These are phyloP conservation scores for Graphium colonna DNA, from an alignment of 2,888 invertebrate genomes.

Conservation along the genomic window DNA sequence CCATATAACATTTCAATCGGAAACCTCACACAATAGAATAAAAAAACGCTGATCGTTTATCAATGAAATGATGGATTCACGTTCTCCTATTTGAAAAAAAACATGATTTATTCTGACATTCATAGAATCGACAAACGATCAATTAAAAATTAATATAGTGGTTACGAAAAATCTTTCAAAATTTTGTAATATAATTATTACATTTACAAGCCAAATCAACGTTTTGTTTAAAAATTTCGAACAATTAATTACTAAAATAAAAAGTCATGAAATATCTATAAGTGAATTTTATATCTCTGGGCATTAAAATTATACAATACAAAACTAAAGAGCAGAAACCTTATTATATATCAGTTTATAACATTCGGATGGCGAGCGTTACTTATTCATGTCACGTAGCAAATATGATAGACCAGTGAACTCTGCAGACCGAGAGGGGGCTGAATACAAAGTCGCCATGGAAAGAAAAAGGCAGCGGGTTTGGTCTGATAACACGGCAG, in stretches of 20 bases:
- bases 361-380: neutral
- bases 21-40: neutral
- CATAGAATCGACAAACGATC: too few species aligned
- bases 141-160: too few species aligned
- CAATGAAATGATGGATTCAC: constrained; percentile 10
- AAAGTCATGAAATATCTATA: too few species aligned
- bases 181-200: too few species aligned
- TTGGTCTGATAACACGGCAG: constrained; percentile 10
- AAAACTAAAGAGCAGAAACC: constrained; percentile 4
- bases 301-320: constrained; percentile 1
- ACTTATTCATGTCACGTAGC: constrained; percentile 19
- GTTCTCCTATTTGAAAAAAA: too few species aligned
- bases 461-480: constrained; percentile 2
- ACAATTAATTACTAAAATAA: too few species aligned
- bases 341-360: constrained; percentile 12
- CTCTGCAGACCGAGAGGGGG: neutral
- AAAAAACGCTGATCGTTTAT: constrained; percentile 7
- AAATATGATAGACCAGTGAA: constrained; percentile 1
- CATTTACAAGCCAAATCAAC: too few species aligned
- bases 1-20: neutral
- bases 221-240: too few species aligned
- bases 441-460: neutral
- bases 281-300: too few species aligned
- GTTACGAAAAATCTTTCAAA: too few species aligned
- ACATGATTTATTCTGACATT: too few species aligned